phyloP scores from a whole-genome alignment of 2,113 vertebrate species.

The Aythya baeri region DNA sequence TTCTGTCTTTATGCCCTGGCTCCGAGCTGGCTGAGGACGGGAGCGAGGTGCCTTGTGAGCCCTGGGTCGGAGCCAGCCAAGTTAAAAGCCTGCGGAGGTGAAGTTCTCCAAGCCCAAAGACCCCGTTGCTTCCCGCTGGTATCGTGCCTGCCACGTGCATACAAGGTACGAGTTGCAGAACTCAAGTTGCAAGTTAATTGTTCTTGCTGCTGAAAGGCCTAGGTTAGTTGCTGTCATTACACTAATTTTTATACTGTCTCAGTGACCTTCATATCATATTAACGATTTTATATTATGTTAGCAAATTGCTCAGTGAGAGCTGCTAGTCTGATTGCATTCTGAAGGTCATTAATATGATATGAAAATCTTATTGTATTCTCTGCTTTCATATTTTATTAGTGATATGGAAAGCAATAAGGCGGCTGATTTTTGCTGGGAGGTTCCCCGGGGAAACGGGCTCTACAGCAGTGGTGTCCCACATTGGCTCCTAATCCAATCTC shows the following conservation, averaged over 20 bases:
- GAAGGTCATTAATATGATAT: conserved; percentile 71
- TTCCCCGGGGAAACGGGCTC: conserved; percentile 52
- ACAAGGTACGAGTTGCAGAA: background rate
- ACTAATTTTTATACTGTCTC: conserved; percentile 40
- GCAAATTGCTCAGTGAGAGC: conserved; percentile 65
- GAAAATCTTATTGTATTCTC: conserved; percentile 71
- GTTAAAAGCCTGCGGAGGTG: background rate
- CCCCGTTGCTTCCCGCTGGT: rapidly evolving
- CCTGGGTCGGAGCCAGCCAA: no score
- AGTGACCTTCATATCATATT: conserved; percentile 62
- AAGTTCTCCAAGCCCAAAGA: background rate
- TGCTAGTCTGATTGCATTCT: conserved; percentile 65
- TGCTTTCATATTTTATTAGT: conserved; percentile 74
- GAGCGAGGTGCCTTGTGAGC: background rate
- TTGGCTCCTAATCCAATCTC: conserved; percentile 65
- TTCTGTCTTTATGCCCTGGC: background rate
- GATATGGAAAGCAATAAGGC: conserved; percentile 70
- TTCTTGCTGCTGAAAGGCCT: conserved; percentile 30
- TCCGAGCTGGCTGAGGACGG: rapidly evolving
- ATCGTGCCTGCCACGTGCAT: rapidly evolving
- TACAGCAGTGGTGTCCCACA: conserved; percentile 55
- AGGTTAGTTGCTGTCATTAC: conserved; percentile 17
- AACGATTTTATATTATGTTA: conserved; percentile 66
- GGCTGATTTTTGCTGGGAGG: conserved; percentile 63
- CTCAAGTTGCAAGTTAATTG: conserved; percentile 36